phyloP scores from a whole-genome alignment of 2,888 invertebrate genomes.

The Tortricodes alternella region DNA sequence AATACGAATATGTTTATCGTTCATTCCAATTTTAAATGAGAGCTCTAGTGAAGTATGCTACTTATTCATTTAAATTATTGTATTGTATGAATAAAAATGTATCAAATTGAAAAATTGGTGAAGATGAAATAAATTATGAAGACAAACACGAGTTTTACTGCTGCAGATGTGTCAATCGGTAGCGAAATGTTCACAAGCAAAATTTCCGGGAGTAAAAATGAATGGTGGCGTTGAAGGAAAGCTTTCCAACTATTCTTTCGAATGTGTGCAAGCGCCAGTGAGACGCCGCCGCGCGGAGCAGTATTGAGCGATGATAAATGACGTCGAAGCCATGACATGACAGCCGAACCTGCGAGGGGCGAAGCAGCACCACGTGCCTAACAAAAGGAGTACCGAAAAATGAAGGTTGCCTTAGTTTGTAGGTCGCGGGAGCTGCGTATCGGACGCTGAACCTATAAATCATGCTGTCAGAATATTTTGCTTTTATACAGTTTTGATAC shows the following conservation, averaged over 20 bases:
- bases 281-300: slow-evolving; percentile 69
- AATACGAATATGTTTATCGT: slow-evolving; percentile 78
- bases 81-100: slow-evolving; percentile 79
- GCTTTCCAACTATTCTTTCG: slow-evolving; percentile 36
- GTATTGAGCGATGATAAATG: slow-evolving; percentile 81
- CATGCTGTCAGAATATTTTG: slow-evolving; percentile 71
- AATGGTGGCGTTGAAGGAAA: slow-evolving; percentile 5
- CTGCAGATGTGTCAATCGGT: background rate
- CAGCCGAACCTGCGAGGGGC: slow-evolving; percentile 75
- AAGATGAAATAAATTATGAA: slow-evolving; percentile 81
- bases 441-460: slow-evolving; percentile 76
- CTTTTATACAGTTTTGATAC: slow-evolving; percentile 59
- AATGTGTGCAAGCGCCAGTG: slow-evolving; percentile 66
- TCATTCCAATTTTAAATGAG: slow-evolving; percentile 82
- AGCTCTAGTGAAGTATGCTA: slow-evolving; percentile 75
- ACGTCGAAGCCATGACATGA: slow-evolving; percentile 71
- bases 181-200: too few relatives aligned
- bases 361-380: slow-evolving; percentile 69
- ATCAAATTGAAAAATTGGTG: slow-evolving; percentile 80
- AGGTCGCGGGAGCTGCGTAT: slow-evolving; percentile 71
- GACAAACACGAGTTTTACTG: slow-evolving; percentile 59
- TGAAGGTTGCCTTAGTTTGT: slow-evolving; percentile 80
- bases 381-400: slow-evolving; percentile 79
- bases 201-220: background rate
- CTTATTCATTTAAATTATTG: slow-evolving; percentile 82